Evolutionary conservation across 30 jellyfish, hydroid and myxozoan species (phyloP).

Genomic region (Calvadosia cruxmelitensis): DNA sequence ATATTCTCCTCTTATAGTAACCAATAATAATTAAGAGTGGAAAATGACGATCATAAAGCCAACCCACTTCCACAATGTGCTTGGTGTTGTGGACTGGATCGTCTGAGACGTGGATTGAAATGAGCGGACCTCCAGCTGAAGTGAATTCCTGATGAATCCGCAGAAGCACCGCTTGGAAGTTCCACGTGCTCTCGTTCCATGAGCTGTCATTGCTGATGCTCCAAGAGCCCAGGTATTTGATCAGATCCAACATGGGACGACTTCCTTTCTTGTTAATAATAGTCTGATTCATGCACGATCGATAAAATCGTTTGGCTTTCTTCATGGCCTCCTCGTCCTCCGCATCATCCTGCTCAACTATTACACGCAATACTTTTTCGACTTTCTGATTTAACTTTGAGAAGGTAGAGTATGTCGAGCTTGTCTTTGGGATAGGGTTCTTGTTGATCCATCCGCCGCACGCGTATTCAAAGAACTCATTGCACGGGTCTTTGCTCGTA

Average conservation of each 20-base stretch:
- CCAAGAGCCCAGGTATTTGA: conserved; percentile 74
- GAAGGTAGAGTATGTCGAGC: conserved; percentile 90
- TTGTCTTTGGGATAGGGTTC: conserved; percentile 87
- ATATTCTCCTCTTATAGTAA: too few species aligned
- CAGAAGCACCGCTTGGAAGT: conserved; percentile 31
- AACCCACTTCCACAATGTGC: conserved; percentile 78
- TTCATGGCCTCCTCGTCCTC: conserved; percentile 41
- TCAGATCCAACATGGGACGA: conserved; percentile 64
- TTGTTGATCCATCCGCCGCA: conserved; percentile 95
- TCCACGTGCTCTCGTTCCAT: conserved; percentile 63
- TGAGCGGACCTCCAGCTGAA: conserved; percentile 93
- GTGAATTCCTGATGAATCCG: conserved; percentile 76
- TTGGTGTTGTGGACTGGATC: conserved; percentile 86
- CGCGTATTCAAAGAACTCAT: conserved; percentile 76
- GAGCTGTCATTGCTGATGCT: conserved; percentile 40
- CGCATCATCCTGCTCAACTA: conserved; percentile 28
- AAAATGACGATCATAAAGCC: too few species aligned
- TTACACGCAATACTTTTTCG: conserved; percentile 57
- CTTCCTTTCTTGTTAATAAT: conserved; percentile 49
- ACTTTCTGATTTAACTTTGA: conserved; percentile 81
- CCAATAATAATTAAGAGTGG: too few species aligned
- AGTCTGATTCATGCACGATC: conserved; percentile 68
- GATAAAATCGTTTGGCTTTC: conserved; percentile 58
- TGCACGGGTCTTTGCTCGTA: conserved; percentile 60
- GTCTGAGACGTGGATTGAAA: conserved; percentile 91